A percentile compares a stretch with the other conserved stretches of the same genome.
Conservation (phyloP, 2,888 invertebrate species). For the Malacosoma neustria region DNA sequence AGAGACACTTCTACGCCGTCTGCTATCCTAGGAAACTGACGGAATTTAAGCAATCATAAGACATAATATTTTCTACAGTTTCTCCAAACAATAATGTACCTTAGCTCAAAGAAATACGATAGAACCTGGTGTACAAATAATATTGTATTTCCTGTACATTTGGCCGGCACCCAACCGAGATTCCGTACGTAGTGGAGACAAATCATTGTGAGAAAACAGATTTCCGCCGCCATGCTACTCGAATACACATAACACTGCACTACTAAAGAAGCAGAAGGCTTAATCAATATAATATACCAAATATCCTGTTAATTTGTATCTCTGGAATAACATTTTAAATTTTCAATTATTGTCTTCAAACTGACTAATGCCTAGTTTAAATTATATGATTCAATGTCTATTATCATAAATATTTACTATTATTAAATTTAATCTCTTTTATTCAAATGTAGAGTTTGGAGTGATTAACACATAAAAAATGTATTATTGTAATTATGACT, state of each 20-base stretch:
- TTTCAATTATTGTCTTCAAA: no score
- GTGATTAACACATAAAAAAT: no score
- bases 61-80: conserved; percentile 21
- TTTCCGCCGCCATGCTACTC: conserved; percentile 54
- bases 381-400: no score
- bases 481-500: no score
- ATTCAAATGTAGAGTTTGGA: no score
- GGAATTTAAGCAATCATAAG: conserved; percentile 51
- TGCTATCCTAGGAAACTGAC: conserved; percentile 39
- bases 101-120: conserved; percentile 17
- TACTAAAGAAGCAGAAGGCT: not conserved
- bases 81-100: conserved; percentile 16
- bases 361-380: no score
- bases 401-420: no score
- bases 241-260: conserved; percentile 22
- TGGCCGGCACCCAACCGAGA: conserved; percentile 65
- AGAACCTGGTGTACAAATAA: conserved; percentile 9
- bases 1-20: conserved; percentile 42
- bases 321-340: no score
- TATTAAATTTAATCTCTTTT: no score
- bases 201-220: conserved; percentile 71
- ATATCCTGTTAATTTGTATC: no score
- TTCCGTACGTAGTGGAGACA: conserved; percentile 63
- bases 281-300: no score
- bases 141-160: conserved; percentile 50